A percentile compares a stretch with the other conserved stretches of the same genome.
These are phyloP conservation scores for Troilus luridus DNA, from an alignment of 2,888 invertebrate genomes.

Conservation along the genomic window DNA sequence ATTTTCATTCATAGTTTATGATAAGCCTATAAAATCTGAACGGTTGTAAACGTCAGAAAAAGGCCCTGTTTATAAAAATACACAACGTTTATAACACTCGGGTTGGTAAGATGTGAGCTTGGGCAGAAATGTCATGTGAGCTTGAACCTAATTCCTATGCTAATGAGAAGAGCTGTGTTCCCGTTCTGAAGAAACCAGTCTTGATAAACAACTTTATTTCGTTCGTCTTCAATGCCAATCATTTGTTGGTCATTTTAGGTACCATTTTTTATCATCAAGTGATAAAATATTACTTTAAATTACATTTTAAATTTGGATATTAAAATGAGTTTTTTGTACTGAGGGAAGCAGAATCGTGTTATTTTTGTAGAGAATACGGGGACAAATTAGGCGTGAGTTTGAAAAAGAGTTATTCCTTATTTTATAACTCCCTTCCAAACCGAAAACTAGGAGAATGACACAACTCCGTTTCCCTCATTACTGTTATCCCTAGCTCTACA, in stretches of 20 bases:
- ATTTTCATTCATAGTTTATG: neutral
- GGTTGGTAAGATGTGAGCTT: neutral
- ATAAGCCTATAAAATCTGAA: neutral
- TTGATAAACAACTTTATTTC: conserved; percentile 15
- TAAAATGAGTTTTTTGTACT: too few relatives aligned
- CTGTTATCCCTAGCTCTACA: too few relatives aligned
- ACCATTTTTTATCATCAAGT: neutral
- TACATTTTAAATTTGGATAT: too few relatives aligned
- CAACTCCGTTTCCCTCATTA: too few relatives aligned
- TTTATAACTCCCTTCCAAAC: too few relatives aligned
- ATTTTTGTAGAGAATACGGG: too few relatives aligned
- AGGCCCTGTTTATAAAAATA: neutral
- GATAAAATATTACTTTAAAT: neutral
- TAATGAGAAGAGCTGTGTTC: neutral
- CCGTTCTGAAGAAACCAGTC: neutral
- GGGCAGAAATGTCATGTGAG: conserved; percentile 20
- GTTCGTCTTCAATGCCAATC: conserved; percentile 33
- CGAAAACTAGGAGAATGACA: too few relatives aligned
- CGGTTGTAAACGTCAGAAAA: neutral
- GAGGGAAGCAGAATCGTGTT: too few relatives aligned
- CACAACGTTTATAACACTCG: neutral
- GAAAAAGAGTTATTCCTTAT: too few relatives aligned
- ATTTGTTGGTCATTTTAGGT: neutral
- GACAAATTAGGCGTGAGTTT: too few relatives aligned
- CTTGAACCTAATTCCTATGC: conserved; percentile 32